Base-by-base conservation (phyloP, 2,888 invertebrate species). In the Himalopsyche japonica region DNA sequence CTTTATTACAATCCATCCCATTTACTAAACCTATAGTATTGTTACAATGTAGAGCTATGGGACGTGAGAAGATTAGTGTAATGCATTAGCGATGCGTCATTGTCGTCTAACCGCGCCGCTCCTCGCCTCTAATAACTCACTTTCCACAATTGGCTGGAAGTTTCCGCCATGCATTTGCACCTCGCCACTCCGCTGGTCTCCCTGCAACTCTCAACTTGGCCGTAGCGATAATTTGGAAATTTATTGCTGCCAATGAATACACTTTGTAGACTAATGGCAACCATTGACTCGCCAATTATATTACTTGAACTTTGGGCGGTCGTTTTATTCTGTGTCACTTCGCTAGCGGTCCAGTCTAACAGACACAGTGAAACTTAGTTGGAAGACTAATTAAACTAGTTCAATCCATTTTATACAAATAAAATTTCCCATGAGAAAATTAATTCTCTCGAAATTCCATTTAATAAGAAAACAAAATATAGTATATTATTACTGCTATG, bases 201-300 rank as follows among this genome's bases (percentile, higher is more conserved):
- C 76, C 18, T 20, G 79, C 78, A 79, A 43, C 64, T 57, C 79
- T 32, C 64, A 43, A 24, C 64, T 78, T 37, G 82, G 79, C 57
- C 24, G 79, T 43, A 47, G 83, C 85, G 83, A 85, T 85, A 85
- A 85, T 85, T 85, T 83, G 82, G 80, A 79, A 83, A 85, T 83
- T 85, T 85, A 85, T 85, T 76, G 49, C 47, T 83, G 47, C 82
- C 81, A 83, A 85, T 85, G 85, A 85, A 85, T 85, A 82, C 85
- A 83, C 81, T 83, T 83, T 79, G 83, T 48, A 81, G 83, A 83
- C 83, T 85, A 82, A 85, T 85, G 81, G 78, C 82, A 37, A 43
- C 85, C 79, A 83, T 83, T 79, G 79, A 57, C 79, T 79, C 37
- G 79, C 82, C 85, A 85, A 83, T 85, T 83, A 83, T 80, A 76